phyloP scores from a whole-genome alignment of 2,888 invertebrate genomes.

The Trachelus tabidus region DNA sequence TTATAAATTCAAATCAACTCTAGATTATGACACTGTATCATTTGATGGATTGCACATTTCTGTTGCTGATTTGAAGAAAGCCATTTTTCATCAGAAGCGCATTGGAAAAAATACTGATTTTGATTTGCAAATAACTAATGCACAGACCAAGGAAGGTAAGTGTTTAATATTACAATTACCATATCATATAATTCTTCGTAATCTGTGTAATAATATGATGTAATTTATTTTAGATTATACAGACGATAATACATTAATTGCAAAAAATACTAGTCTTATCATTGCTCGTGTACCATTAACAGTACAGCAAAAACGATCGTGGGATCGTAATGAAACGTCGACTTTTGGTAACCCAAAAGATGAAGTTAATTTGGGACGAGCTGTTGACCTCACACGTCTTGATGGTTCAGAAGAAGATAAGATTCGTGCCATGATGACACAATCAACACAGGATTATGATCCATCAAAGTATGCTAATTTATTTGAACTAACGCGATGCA shows the following conservation, averaged over 20 bases:
- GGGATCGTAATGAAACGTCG: conserved; percentile 71
- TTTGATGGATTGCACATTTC: conserved; percentile 98
- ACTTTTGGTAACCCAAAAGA: conserved; percentile 56
- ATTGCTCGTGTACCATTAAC: conserved; percentile 92
- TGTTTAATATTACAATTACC: conserved; percentile 5
- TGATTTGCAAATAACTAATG: conserved; percentile 96
- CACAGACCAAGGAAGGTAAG: conserved; percentile 96
- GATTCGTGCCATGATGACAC: conserved; percentile 97
- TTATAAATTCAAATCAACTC: conserved; percentile 97
- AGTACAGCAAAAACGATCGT: conserved; percentile 80
- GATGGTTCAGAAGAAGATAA: conserved; percentile 97
- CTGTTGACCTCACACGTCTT: conserved; percentile 87
- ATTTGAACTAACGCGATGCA: neutral
- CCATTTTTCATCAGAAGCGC: conserved; percentile 94
- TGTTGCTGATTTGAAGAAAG: conserved; percentile 93
- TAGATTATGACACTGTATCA: conserved; percentile 95
- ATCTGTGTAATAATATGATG: conserved; percentile 5
- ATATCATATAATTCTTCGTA: conserved; percentile 7
- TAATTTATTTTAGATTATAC: conserved; percentile 80
- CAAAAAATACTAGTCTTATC: conserved; percentile 96
- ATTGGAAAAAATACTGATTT: conserved; percentile 94
- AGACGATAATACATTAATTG: conserved; percentile 90
- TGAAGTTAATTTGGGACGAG: conserved; percentile 67
- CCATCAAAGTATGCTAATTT: conserved; percentile 90
- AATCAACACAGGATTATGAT: conserved; percentile 97